These are phyloP conservation scores for Dicaeum eximium DNA, from an alignment of 2,113 vertebrate species.

Conservation along the genomic window DNA sequence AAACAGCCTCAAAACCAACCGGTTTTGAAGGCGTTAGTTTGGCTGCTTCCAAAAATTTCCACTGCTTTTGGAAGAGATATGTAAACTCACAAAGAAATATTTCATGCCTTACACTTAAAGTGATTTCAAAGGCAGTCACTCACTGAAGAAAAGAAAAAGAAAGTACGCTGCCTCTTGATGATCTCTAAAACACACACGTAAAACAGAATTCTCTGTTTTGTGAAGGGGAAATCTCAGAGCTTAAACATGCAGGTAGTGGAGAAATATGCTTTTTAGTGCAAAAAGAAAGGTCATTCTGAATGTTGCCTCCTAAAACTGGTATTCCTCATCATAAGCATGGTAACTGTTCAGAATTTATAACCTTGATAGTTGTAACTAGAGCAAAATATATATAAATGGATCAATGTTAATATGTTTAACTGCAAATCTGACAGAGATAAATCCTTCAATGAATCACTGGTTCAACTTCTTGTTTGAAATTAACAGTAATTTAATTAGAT, in stretches of 20 bases:
- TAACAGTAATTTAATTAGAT: conserved; percentile 15
- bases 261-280: neutral
- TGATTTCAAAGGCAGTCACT: neutral
- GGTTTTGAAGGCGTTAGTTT: neutral
- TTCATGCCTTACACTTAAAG: neutral
- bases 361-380: neutral
- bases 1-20: neutral
- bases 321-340: neutral
- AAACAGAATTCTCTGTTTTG: neutral
- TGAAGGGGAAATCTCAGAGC: neutral
- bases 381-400: neutral
- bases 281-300: neutral
- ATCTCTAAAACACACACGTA: neutral
- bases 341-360: conserved; percentile 14
- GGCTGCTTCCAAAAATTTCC: too few relatives aligned
- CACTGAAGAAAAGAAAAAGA: neutral
- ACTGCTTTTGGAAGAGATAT: neutral
- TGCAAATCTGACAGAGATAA: conserved; percentile 37
- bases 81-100: neutral
- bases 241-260: neutral
- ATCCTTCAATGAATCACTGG: neutral
- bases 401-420: conserved; percentile 19
- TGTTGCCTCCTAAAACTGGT: neutral
- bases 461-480: neutral
- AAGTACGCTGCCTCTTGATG: neutral